Evolutionary conservation across 2,888 invertebrate genomes (phyloP), one percentile per base, ranked within the genome.

Genomic region (Drosophila cracens): DNA sequence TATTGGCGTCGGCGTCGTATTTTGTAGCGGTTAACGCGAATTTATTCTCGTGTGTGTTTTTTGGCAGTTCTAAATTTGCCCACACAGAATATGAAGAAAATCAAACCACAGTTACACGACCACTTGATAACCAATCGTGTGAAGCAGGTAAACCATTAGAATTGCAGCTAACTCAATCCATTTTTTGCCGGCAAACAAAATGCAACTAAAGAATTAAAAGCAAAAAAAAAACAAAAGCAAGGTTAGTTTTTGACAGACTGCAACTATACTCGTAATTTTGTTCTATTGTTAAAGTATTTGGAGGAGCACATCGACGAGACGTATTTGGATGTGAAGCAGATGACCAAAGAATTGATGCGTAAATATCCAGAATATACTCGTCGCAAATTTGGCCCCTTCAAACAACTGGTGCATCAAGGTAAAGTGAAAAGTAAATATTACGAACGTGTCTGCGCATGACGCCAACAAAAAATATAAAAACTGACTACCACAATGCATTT

Each of bases 271-370:
- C 27, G 51, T 2, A 53, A 33, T 60, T 62, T 56, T 38, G 8
- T 40, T 25, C 8, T 16, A 21, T 11, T 18, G 33, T 60, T 52
- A 5, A 53, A 87, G 82, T 97, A 97, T 92, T 94, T 97, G 87
- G 96, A 96, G 78, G 96, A 96, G 85, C 96, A 97, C 94, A 96
- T 96, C 74, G 96, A 96, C 87, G 96, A 96, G 93, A 96, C 96
- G 10, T 96, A 96, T 92, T 95, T 97, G 79, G 97, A 97, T 94
- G 96, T 97, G 68, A 95, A 96, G 91, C 95, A 96, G 90, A 97
- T 98, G 96, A 96, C 97, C 83, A 96, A 96, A 92, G 95, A 95
- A 83, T 94, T 98, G 61, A 96, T 96, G 93, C 95, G 94, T 86
- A 95, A 95, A 83, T 95, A 95, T 90, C 94, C 95, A 64, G 98